Percentiles rank a stretch among this genome's conserved stretches.
These are phyloP conservation scores for Physocephala rufipes DNA, from an alignment of 2,888 invertebrate genomes.

Conservation along the genomic window DNA sequence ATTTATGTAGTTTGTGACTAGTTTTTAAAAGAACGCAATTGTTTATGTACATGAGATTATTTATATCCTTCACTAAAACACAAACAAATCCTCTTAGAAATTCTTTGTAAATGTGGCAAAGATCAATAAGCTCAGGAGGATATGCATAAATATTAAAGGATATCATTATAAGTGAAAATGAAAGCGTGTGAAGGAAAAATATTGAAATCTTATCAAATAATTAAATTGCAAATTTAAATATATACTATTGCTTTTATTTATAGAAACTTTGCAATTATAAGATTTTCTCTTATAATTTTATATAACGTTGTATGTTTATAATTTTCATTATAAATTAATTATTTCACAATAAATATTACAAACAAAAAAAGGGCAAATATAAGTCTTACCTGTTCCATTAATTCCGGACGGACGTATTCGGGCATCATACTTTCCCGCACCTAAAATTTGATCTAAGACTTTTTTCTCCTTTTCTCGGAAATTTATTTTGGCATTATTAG, in stretches of 20 bases:
- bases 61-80: neutral
- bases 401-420: constrained; percentile 92
- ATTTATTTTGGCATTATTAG: constrained; percentile 84
- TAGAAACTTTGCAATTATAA: no score
- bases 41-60: constrained; percentile 1
- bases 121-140: neutral
- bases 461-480: constrained; percentile 94
- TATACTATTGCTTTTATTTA: no score
- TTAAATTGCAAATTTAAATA: no score
- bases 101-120: neutral
- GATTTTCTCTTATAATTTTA: no score
- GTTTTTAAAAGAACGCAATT: neutral
- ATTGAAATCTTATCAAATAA: no score
- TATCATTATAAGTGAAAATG: no score
- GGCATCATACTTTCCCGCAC: constrained; percentile 90
- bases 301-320: no score
- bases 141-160: neutral
- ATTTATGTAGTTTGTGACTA: neutral
- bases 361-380: neutral
- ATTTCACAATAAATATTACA: no score
- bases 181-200: no score
- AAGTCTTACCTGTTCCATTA: constrained; percentile 86
- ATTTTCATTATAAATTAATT: no score
- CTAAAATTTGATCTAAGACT: constrained; percentile 91
- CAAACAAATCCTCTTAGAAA: neutral